Conservation (phyloP, 2,113 vertebrate genomes). For the Thunnus maccoyii region DNA sequence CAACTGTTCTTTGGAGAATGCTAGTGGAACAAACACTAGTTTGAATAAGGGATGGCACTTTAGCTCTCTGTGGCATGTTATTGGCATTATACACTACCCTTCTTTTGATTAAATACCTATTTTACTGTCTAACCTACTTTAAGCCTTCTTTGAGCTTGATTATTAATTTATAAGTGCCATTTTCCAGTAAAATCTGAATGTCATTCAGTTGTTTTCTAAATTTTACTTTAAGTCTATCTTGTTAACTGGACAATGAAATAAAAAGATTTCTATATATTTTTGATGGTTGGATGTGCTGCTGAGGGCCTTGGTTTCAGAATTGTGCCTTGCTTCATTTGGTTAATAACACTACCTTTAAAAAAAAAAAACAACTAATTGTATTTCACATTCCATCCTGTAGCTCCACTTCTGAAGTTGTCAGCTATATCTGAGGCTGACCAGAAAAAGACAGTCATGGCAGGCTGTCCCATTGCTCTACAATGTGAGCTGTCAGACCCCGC, state of each 20-base stretch:
- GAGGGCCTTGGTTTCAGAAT: conserved; percentile 12
- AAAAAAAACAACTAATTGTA: conserved; percentile 6
- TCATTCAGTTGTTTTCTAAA: too few species aligned
- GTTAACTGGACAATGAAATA: too few species aligned
- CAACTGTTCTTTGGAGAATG: neutral
- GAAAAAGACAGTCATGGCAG: conserved; percentile 74
- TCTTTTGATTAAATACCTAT: too few species aligned
- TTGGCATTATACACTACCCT: neutral
- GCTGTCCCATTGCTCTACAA: conserved; percentile 70
- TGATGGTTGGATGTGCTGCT: neutral
- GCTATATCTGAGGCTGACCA: conserved; percentile 74
- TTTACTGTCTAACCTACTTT: neutral
- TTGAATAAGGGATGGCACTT: neutral
- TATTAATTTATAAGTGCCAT: too few species aligned
- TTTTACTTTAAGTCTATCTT: too few species aligned
- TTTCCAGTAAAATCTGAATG: too few species aligned
- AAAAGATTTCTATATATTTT: neutral
- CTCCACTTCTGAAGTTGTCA: conserved; percentile 77
- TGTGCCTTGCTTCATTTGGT: conserved; percentile 36
- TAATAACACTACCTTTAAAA: neutral
- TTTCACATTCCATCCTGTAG: conserved; percentile 80
- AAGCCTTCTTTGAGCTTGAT: neutral
- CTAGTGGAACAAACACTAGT: neutral
- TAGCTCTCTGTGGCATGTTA: neutral
- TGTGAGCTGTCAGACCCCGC: conserved; percentile 76